Base-by-base conservation (phyloP, 1,140 invertebrate species). In the Zeugodacus cucurbitae region DNA sequence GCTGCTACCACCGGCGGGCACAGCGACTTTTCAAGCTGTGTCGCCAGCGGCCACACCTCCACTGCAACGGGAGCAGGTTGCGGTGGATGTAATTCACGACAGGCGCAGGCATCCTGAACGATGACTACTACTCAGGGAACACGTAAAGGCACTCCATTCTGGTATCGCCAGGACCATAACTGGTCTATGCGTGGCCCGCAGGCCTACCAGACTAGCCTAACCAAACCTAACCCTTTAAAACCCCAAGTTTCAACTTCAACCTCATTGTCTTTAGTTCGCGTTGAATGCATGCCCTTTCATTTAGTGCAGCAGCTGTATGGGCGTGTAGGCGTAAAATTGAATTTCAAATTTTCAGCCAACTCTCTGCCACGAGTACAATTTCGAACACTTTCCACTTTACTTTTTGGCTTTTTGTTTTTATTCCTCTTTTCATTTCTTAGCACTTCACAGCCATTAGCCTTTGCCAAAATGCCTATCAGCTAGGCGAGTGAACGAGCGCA, bases 361-460 rank as follows among this genome's bases (percentile, higher is more conserved):
- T 34, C n/a, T 29, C 74, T 22, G 14, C 74, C 37, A 4, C 29
- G 22, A 67, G 14, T 4, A 34, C 26, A 11, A 4, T 67, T 67
- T 59, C n/a, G 22, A 22, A 34, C n/a, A 20, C 11, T 44, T 82
- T n/a, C 41, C 10, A 22, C 1, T 26, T 82, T 29, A 26, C 22
- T 82, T 82, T 82, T 37, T 82, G 44, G 41, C 32, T 20, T 74
- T 74, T 37, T n/a, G 29, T 10, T 34, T 34, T 41, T 48, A 26
- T 48, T 82, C 26, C 32, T 32, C 11, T 41, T 34, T 67, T 22
- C 67, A 74, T 74, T 74, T 74, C 67, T 74, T 74, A 20, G n/a
- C 74, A 82, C 74, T 82, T 48, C 37, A 82, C 11, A 82, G 74
- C 74, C 74, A 82, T 82, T 82, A 82, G 74, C 74, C 26, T 82